phyloP scores from a whole-genome alignment of 1,140 invertebrate species.

The Schlechtendalia chinensis region DNA sequence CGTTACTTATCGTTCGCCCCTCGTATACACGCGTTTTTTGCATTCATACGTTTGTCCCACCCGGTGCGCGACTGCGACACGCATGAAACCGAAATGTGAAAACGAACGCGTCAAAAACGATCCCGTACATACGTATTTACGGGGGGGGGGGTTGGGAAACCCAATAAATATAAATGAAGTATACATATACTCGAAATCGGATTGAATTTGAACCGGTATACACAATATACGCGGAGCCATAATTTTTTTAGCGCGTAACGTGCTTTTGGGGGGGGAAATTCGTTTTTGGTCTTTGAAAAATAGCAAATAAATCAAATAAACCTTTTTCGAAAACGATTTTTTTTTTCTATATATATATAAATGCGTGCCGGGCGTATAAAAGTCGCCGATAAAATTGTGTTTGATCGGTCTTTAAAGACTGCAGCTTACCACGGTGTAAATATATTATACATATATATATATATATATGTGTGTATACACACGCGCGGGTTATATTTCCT shows the following conservation, averaged over 20 bases:
- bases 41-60: too few species aligned
- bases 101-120: too few species aligned
- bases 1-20: too few species aligned
- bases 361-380: neutral
- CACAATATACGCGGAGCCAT: too few species aligned
- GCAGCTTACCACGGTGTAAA: too few species aligned
- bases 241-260: neutral
- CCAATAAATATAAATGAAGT: too few species aligned
- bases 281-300: slow-evolving; percentile 1
- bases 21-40: too few species aligned
- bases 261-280: neutral
- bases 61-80: too few species aligned
- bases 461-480: neutral
- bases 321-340: neutral
- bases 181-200: neutral
- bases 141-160: too few species aligned
- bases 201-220: neutral
- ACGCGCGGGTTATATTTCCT: neutral
- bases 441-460: neutral
- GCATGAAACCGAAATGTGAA: too few species aligned
- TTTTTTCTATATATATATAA: neutral
- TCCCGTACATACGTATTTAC: too few species aligned
- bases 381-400: neutral
- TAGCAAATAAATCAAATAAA: slow-evolving; percentile 14
- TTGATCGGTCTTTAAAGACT: neutral